Conservation (phyloP, 2,113 vertebrate species). For the Piprites chloris region DNA sequence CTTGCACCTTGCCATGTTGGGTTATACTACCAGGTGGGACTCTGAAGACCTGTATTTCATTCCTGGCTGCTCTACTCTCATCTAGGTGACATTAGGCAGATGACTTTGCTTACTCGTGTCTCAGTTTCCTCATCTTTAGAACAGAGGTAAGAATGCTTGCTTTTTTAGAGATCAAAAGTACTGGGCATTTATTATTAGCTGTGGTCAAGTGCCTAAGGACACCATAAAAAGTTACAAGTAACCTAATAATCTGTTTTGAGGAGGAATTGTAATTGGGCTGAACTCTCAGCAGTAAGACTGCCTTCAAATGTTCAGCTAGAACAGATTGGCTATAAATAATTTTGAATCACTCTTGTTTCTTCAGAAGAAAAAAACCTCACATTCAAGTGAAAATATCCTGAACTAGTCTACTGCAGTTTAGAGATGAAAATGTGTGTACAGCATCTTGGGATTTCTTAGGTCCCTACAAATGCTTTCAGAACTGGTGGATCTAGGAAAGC, state of each 20-base stretch:
- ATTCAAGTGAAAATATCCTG: not conserved
- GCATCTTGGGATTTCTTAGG: not conserved
- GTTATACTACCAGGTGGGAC: not conserved
- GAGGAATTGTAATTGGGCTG: constrained; percentile 44
- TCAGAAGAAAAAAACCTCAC: not conserved
- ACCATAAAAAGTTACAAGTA: constrained; percentile 41
- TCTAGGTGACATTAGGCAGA: constrained; percentile 22
- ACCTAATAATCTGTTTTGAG: constrained; percentile 62
- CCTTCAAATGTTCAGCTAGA: constrained; percentile 1
- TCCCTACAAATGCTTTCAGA: not conserved
- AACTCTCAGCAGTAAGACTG: not conserved
- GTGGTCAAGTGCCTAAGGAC: constrained; percentile 44
- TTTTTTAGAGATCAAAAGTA: constrained; percentile 16
- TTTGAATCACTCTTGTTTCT: not conserved
- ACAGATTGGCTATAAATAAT: not conserved
- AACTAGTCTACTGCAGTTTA: not conserved
- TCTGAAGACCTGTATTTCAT: not conserved
- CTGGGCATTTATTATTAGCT: constrained; percentile 57
- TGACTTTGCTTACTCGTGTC: constrained; percentile 21
- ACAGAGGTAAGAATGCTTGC: not conserved
- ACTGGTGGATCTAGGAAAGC: not conserved
- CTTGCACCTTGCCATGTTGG: not conserved
- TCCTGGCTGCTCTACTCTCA: not conserved
- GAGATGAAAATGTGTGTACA: not conserved
- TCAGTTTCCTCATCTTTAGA: not conserved